These are phyloP conservation scores for Lepidocyrtinus sp. DNA, from an alignment of 2,888 invertebrate genomes.

Conservation along the genomic window DNA sequence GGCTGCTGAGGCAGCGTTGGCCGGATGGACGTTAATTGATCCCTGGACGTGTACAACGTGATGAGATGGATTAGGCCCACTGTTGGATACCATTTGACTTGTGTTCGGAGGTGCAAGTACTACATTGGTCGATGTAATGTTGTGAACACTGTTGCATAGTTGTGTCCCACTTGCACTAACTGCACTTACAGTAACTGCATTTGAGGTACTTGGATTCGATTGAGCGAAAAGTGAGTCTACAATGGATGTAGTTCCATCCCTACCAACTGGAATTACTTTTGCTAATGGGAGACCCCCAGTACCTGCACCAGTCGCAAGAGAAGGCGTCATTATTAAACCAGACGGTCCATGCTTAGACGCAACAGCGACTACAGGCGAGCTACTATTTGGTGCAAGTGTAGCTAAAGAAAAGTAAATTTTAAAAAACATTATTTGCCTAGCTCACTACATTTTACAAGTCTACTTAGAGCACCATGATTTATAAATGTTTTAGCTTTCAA, in stretches of 20 bases:
- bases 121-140: conserved; percentile 54
- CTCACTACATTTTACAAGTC: background rate
- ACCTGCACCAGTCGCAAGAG: conserved; percentile 45
- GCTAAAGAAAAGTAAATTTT: conserved; percentile 44
- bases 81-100: conserved; percentile 34
- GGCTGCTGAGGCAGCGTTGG: conserved; percentile 34
- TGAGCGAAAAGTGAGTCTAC: conserved; percentile 64
- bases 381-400: conserved; percentile 63
- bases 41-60: conserved; percentile 67
- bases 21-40: conserved; percentile 63
- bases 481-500: background rate
- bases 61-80: conserved; percentile 53
- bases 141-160: conserved; percentile 49
- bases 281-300: conserved; percentile 62
- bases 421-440: background rate
- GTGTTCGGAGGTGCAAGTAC: conserved; percentile 60
- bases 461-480: no score
- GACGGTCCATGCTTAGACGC: conserved; percentile 63
- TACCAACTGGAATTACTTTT: conserved; percentile 68
- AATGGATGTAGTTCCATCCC: conserved; percentile 60
- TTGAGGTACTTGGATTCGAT: conserved; percentile 49
- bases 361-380: conserved; percentile 67
- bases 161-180: conserved; percentile 54
- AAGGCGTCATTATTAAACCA: conserved; percentile 65
- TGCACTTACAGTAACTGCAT: conserved; percentile 62